Base-by-base conservation (phyloP, 2,888 invertebrate genomes). In the Drosophila yooni region DNA sequence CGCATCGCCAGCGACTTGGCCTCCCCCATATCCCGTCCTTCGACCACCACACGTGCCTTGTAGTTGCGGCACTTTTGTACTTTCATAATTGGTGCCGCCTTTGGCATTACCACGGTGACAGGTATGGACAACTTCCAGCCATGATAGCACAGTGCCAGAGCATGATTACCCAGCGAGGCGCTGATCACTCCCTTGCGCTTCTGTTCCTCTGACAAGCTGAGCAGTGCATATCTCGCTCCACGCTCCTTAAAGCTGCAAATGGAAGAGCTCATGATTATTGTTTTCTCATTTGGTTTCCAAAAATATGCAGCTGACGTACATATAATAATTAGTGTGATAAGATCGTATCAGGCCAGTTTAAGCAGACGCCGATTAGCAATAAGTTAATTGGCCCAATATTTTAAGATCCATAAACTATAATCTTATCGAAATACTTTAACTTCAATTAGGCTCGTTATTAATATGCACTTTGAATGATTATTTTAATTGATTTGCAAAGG, bases 51-150 rank as follows among this genome's bases (percentile, higher is more conserved):
- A 56, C 95, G 95, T 1, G 99, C 98, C 8, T 97, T 97, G 91
- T 95, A 97, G 60, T 96, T 96, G 62, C 95, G 95, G 91, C 99
- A 99, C 75, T 96, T 96, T 90, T 97, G 96, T 57, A 99, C 96
- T 94, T 99, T 99, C 98, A 99, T 99, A 68, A 99, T 97, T 0
- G 99, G 98, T 0, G 99, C 99, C 0, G 97, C 96, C 48, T 96
- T 95, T 0, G 99, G 99, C 99, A 99, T 99, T n/a, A 99, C 97
- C 7, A 99, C 97, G 0, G 97, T 97, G 0, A 96, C 95, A 0
- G 96, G 95, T 31, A 97, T 94, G 48, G 94, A 94, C 11, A 97
- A 94, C 69, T 95, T 94, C 80, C 95, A 94, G 0, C 97, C 97
- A 91, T 97, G 97, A 92, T 96, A 98, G 79, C 96, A 95, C 54